Conservation (phyloP, 2,797 vertebrate species). For the Lophius americanus region DNA sequence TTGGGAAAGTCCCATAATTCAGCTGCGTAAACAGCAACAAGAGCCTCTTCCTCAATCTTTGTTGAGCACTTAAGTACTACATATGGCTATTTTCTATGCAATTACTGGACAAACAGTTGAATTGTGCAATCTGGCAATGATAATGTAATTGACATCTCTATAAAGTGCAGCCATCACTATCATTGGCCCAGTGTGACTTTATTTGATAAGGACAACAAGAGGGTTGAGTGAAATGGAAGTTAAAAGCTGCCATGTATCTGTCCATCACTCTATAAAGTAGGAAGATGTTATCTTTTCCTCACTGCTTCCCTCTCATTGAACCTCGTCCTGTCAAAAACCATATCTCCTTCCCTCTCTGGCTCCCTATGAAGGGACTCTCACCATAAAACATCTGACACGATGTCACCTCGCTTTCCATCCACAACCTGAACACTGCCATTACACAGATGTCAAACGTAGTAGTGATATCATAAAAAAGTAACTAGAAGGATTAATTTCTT, state of each 20-base stretch:
- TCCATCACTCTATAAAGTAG: slow-evolving; percentile 66
- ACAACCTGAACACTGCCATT: slow-evolving; percentile 71
- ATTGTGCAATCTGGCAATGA: slow-evolving; percentile 30
- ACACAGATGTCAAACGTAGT: slow-evolving; percentile 76
- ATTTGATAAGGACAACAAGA: slow-evolving; percentile 42
- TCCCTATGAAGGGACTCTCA: slow-evolving; percentile 36
- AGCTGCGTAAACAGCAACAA: slow-evolving; percentile 5
- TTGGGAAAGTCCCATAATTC: not conserved
- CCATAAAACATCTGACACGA: slow-evolving; percentile 66
- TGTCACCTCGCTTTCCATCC: slow-evolving; percentile 45
- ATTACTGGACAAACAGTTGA: slow-evolving; percentile 12
- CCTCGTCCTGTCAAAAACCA: slow-evolving; percentile 25
- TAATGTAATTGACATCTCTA: slow-evolving; percentile 30
- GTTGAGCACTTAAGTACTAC: not conserved
- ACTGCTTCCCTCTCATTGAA: slow-evolving; percentile 39
- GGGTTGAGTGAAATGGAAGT: slow-evolving; percentile 42
- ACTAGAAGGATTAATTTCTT: slow-evolving; percentile 23
- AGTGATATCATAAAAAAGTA: slow-evolving; percentile 76
- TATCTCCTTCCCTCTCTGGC: not conserved
- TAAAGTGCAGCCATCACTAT: slow-evolving; percentile 36
- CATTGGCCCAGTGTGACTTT: slow-evolving; percentile 32
- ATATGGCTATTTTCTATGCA: slow-evolving; percentile 34
- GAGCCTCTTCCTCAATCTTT: not conserved
- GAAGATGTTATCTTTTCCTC: slow-evolving; percentile 46
- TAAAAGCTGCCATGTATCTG: slow-evolving; percentile 65